Evolutionary conservation across 2,888 invertebrate genomes (phyloP), one percentile per base, ranked within the genome.

Genomic region (Candidula unifasciata): DNA sequence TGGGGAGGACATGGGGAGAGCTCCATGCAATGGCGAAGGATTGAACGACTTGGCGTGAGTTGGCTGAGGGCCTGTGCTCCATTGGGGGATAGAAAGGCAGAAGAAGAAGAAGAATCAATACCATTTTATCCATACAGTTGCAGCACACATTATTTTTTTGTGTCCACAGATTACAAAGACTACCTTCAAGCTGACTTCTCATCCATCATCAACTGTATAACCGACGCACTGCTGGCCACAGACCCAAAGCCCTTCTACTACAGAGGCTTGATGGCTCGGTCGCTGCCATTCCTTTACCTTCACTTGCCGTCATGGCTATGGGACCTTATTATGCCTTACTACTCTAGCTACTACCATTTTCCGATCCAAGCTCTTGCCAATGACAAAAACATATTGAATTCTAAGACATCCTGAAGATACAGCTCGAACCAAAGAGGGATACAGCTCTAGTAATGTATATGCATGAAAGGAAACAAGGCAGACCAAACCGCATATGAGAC

Each of bases 321-420:
- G 57, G 89, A 90, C 52, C 86, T 84, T 3, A 69, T 90, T 10
- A 89, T 91, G 90, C 88, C 87, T 30, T 27, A 89, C 21, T 66
- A 91, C 0, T 89, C 85, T 0, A 88, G 89, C 80, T 91, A 90
- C 91, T 91, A 89, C 82, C 88, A 89, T 10, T 91, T 91, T 69
- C 85, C 88, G 37, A 90, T 90, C 8, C 86, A 87, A 79, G 86
- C 86, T 54, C 74, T 87, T 3, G 35, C 57, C 44, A 54, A 37
- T 44, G 80, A 80, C 21, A 16, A 85, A 6, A 24, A n/a, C 30
- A 5, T 3, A 24, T 52, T 68, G 69, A 1, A 52, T 8, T 57
- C 71, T 33, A 71, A 71, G 57, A 27, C 66, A 78, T 27, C 60
- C 10, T 78, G 64, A 74, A 21, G n/a, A 8, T 13, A 44, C 2